A percentile compares a stretch with the other conserved stretches of the same genome.
Evolutionary conservation across 2,113 vertebrate genomes (phyloP).

Genomic region (Cyphomyrus plagiostoma): DNA sequence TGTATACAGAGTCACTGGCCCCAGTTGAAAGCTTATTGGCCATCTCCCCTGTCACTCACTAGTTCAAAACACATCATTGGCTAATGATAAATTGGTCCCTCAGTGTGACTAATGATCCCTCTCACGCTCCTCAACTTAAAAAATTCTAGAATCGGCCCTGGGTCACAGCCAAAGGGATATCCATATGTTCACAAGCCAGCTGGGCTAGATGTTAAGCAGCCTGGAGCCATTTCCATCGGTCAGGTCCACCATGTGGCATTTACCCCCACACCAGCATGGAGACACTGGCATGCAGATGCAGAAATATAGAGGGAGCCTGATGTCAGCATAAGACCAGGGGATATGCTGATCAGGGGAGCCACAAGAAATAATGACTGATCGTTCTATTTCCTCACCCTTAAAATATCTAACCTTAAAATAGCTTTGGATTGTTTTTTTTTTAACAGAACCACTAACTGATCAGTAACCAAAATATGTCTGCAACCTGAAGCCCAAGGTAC

Average conservation of each 20-base stretch:
- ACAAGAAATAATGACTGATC: slow-evolving; percentile 15
- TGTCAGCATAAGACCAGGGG: not conserved
- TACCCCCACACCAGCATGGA: not conserved
- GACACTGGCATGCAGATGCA: not conserved
- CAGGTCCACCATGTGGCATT: not conserved
- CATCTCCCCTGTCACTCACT: not conserved
- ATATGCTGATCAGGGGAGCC: not conserved
- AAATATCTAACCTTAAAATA: slow-evolving; percentile 16
- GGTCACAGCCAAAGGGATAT: not conserved
- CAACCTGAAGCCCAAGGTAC: not conserved
- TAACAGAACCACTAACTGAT: not conserved
- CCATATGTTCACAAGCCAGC: not conserved
- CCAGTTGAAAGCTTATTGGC: not conserved
- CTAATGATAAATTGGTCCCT: not conserved
- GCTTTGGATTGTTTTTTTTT: not conserved
- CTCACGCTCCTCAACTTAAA: not conserved
- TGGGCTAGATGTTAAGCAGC: not conserved
- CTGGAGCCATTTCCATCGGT: not conserved
- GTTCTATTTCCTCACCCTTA: not conserved
- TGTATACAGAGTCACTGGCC: not conserved
- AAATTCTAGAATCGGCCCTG: not conserved
- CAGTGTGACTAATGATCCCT: not conserved
- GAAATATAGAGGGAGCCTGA: not conserved
- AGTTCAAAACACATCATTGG: not conserved
- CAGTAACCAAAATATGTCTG: not conserved